Conservation (phyloP, 1,140 invertebrate genomes). For the Doryteuthis pealeii region DNA sequence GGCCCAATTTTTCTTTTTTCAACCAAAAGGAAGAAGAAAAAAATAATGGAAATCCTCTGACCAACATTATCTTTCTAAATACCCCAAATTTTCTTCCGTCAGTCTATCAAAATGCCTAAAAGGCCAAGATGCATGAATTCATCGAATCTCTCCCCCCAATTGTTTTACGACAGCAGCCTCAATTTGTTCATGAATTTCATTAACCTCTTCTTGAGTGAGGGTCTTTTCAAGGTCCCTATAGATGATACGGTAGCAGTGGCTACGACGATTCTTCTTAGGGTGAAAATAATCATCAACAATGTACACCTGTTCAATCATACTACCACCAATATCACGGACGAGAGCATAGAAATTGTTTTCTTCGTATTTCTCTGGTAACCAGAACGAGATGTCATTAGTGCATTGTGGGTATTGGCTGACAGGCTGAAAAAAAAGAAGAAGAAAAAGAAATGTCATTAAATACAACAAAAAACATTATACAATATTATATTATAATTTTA, state of each 20-base stretch:
- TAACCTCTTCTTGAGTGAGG: constrained; percentile 85
- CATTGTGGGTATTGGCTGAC: constrained; percentile 89
- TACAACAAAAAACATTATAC: not conserved
- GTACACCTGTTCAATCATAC: constrained; percentile 82
- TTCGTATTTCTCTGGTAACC: constrained; percentile 78
- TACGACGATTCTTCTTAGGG: constrained; percentile 79
- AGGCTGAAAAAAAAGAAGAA: constrained; percentile 67
- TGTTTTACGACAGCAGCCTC: constrained; percentile 64
- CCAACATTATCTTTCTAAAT: no score
- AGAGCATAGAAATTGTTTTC: constrained; percentile 94
- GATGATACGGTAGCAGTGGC: constrained; percentile 89
- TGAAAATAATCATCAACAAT: constrained; percentile 87
- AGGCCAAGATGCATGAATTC: no score
- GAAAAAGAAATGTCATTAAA: not conserved
- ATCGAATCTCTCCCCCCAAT: constrained; percentile 69
- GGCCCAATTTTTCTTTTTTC: no score
- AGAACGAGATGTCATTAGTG: constrained; percentile 94
- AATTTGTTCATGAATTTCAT: constrained; percentile 80
- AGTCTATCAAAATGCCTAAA: no score
- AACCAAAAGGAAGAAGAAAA: no score
- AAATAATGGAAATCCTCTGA: no score
- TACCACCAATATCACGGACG: constrained; percentile 81
- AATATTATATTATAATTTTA: no score
- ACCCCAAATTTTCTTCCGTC: no score
- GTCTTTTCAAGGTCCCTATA: constrained; percentile 93